Evolutionary conservation across 2,888 invertebrate species (phyloP).

Genomic region (Eudasyphora cyanicolor): DNA sequence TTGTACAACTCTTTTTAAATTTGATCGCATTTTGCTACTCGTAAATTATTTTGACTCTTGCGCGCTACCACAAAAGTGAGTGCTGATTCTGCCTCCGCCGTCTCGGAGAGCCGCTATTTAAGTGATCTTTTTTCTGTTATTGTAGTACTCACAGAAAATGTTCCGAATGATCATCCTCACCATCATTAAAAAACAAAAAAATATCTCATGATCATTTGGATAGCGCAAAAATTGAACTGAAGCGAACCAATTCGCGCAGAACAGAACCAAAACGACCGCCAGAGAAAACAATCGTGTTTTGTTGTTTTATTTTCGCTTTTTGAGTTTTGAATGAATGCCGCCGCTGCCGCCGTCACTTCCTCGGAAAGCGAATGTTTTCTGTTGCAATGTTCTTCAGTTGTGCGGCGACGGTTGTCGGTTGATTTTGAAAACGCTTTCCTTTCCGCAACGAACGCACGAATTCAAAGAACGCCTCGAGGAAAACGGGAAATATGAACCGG

Average conservation of each 20-base stretch:
- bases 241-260: neutral
- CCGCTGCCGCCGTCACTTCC: neutral
- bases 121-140: neutral
- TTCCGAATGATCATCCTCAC: constrained; percentile 24
- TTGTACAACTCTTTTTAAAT: constrained; percentile 8
- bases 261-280: neutral
- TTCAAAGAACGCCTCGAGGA: neutral
- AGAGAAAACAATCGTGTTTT: constrained; percentile 15
- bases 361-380: neutral
- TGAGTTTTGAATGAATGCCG: constrained; percentile 1
- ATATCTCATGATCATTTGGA: constrained; percentile 2
- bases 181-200: too few species aligned
- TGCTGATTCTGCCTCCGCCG: neutral
- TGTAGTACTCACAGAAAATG: neutral
- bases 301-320: too few species aligned
- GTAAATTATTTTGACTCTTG: constrained; percentile 25
- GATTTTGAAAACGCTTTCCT: constrained; percentile 56
- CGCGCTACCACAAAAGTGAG: constrained; percentile 1
- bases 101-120: neutral
- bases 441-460: constrained; percentile 11
- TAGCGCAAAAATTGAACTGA: constrained; percentile 12
- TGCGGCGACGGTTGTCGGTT: constrained; percentile 60
- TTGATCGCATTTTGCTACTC: constrained; percentile 31
- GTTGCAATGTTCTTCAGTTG: constrained; percentile 63
- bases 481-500: neutral